These are phyloP conservation scores for Drosophila sechellia DNA, from an alignment of 1,140 invertebrate genomes.

Conservation along the genomic window DNA sequence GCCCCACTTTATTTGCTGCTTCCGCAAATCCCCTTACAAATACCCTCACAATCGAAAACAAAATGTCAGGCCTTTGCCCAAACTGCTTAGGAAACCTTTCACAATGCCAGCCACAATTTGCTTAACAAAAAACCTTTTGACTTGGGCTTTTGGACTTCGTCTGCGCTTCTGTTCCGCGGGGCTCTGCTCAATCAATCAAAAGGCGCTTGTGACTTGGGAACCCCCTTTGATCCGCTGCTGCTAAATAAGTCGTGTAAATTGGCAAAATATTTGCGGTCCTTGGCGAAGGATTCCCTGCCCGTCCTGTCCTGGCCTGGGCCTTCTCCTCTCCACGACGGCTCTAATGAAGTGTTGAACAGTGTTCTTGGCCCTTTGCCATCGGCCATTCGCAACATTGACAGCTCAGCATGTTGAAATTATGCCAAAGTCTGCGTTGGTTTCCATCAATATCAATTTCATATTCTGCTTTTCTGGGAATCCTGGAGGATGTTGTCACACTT, in stretches of 20 bases:
- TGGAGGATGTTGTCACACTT: slow-evolving; percentile 1
- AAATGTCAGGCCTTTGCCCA: slow-evolving; percentile 56
- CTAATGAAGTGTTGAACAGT: slow-evolving; percentile 70
- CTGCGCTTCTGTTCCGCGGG: slow-evolving; percentile 10
- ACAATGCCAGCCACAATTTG: slow-evolving; percentile 70
- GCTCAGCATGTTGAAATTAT: slow-evolving; percentile 60
- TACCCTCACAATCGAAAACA: slow-evolving; percentile 47
- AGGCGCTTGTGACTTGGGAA: slow-evolving; percentile 57
- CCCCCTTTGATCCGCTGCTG: slow-evolving; percentile 44
- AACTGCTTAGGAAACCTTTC: slow-evolving; percentile 7
- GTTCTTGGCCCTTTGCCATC: slow-evolving; percentile 18
- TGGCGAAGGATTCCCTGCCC: not conserved
- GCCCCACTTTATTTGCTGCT: not conserved
- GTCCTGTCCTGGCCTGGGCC: not conserved
- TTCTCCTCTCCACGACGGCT: slow-evolving; percentile 34
- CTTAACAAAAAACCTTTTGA: slow-evolving; percentile 82
- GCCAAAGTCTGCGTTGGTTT: slow-evolving; percentile 28
- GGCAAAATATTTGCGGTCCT: slow-evolving; percentile 63
- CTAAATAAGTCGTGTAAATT: slow-evolving; percentile 78
- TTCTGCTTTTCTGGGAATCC: slow-evolving; percentile 17
- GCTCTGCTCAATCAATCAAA: slow-evolving; percentile 75
- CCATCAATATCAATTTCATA: slow-evolving; percentile 72
- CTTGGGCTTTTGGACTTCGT: slow-evolving; percentile 31
- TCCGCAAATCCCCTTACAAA: slow-evolving; percentile 46
- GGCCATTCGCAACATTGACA: slow-evolving; percentile 23